Conservation (phyloP, 2,113 vertebrate species). For the Henicopernis longicauda region DNA sequence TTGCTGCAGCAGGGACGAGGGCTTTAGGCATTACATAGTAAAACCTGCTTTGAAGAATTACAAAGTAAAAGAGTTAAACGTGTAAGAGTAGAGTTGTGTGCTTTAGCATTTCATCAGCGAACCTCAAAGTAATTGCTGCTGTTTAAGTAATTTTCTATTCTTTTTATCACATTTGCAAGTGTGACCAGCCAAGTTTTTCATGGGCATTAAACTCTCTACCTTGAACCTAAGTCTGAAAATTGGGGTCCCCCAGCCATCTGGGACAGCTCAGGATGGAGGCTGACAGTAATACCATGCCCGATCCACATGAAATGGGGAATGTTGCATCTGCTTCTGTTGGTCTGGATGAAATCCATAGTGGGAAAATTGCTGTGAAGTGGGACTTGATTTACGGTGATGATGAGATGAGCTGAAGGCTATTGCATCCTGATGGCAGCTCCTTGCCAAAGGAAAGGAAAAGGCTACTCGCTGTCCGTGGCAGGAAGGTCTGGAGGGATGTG, state of each 20-base stretch:
- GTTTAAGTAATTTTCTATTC: neutral
- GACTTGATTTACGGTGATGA: neutral
- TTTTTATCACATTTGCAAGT: neutral
- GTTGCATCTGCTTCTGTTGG: neutral
- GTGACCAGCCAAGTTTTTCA: neutral
- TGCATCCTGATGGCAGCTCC: neutral
- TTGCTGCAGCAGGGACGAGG: neutral
- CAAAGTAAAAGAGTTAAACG: neutral
- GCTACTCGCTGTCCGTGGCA: neutral
- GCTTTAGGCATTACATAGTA: neutral
- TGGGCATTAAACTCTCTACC: neutral
- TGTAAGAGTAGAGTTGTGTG: neutral
- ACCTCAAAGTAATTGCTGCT: neutral
- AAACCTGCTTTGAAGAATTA: neutral
- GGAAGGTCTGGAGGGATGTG: neutral
- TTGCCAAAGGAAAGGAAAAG: neutral
- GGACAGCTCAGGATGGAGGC: neutral
- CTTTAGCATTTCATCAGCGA: neutral
- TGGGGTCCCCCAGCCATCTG: neutral
- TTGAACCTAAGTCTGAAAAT: neutral
- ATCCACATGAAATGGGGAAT: neutral
- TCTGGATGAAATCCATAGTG: neutral
- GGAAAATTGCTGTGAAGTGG: neutral
- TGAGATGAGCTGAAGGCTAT: neutral
- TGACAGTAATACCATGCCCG: neutral